phyloP scores from a whole-genome alignment of 53 echinoderm and acorn worm species.

The Apostichopus leukothele region DNA sequence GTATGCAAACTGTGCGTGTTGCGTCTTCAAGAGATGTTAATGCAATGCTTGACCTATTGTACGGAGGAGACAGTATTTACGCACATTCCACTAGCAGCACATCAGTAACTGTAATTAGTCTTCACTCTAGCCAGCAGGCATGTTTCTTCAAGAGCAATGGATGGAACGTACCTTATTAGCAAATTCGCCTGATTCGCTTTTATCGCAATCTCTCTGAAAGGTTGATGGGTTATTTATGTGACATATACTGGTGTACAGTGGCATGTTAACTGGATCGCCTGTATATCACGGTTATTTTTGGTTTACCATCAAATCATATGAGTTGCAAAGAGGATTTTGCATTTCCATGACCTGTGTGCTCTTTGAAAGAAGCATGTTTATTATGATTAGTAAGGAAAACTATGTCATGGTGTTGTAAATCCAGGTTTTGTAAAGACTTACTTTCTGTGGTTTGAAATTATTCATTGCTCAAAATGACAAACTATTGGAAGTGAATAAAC shows the following conservation, averaged over 20 bases:
- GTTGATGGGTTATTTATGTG: constrained; percentile 18
- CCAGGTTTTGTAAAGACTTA: not conserved
- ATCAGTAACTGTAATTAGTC: too few relatives aligned
- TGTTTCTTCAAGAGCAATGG: not conserved
- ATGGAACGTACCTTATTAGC: not conserved
- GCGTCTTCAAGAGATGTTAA: too few relatives aligned
- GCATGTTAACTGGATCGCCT: not conserved
- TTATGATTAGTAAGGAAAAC: constrained; percentile 2
- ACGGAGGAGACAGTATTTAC: too few relatives aligned
- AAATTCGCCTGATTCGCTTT: not conserved
- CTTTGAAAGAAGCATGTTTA: not conserved
- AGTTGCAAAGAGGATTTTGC: not conserved
- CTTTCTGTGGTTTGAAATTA: too few relatives aligned
- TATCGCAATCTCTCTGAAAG: constrained; percentile 7
- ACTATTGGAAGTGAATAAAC: too few relatives aligned
- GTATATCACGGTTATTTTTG: not conserved
- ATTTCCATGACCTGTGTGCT: not conserved
- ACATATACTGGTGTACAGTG: not conserved
- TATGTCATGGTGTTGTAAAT: not conserved
- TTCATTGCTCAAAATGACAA: too few relatives aligned
- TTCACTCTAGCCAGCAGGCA: too few relatives aligned
- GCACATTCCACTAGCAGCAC: too few relatives aligned
- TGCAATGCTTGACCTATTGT: too few relatives aligned
- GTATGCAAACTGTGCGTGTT: too few relatives aligned
- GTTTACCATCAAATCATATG: not conserved